These are phyloP conservation scores for Saccopteryx bilineata DNA, from an alignment of 2,113 vertebrate species.

Conservation along the genomic window DNA sequence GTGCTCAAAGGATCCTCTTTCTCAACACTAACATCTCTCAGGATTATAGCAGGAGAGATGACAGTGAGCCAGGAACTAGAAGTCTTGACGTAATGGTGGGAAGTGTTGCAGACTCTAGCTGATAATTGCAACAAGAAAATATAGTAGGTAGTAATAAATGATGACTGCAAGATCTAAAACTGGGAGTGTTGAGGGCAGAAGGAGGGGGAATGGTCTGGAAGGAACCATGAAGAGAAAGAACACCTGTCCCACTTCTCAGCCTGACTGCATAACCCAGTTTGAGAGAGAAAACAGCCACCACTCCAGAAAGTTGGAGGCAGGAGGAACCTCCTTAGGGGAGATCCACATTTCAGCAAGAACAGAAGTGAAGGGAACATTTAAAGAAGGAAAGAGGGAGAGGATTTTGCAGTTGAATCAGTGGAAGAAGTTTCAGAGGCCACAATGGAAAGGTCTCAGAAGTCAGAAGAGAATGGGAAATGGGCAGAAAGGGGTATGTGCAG, in stretches of 20 bases:
- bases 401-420: not conserved
- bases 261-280: not conserved
- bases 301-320: not conserved
- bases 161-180: not conserved
- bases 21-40: not conserved
- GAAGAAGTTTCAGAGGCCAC: not conserved
- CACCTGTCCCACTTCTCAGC: not conserved
- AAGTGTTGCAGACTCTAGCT: not conserved
- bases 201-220: not conserved
- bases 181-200: not conserved
- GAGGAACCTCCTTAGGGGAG: not conserved
- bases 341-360: not conserved
- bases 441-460: not conserved
- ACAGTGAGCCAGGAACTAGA: not conserved
- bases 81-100: not conserved
- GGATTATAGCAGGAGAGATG: not conserved
- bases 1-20: not conserved
- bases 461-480: not conserved
- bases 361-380: not conserved
- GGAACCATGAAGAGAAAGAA: not conserved
- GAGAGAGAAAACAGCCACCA: not conserved
- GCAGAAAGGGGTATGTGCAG: not conserved
- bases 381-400: not conserved
- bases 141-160: not conserved
- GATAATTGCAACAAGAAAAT: not conserved